These are phyloP conservation scores for Drepanosiphum platanoidis DNA, from an alignment of 2,888 invertebrate genomes.

Conservation along the genomic window DNA sequence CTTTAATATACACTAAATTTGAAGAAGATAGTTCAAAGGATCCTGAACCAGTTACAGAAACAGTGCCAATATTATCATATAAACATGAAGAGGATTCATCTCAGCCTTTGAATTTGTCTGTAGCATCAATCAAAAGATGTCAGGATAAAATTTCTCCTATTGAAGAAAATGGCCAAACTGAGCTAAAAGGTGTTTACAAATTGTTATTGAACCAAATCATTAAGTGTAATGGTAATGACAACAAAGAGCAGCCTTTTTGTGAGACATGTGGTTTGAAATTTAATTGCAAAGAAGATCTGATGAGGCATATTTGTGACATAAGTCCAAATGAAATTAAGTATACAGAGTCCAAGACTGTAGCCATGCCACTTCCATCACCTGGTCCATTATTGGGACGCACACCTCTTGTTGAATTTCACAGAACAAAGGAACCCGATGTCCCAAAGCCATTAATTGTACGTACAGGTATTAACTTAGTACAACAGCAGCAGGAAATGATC, in stretches of 20 bases:
- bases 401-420: conserved; percentile 76
- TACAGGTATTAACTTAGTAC: conserved; percentile 68
- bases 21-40: conserved; percentile 43
- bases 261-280: conserved; percentile 51
- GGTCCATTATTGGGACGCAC: conserved; percentile 86
- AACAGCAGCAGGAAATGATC: conserved; percentile 69
- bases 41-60: conserved; percentile 49
- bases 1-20: conserved; percentile 67
- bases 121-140: conserved; percentile 65
- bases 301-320: conserved; percentile 49
- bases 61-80: conserved; percentile 50
- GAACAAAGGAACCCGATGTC: conserved; percentile 69
- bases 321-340: conserved; percentile 25
- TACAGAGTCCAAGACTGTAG: conserved; percentile 42
- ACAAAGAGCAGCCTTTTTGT: conserved; percentile 38
- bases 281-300: conserved; percentile 39
- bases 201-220: conserved; percentile 46
- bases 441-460: conserved; percentile 69
- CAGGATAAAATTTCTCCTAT: conserved; percentile 1
- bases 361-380: conserved; percentile 75
- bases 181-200: conserved; percentile 58
- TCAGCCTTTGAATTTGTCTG: conserved; percentile 73
- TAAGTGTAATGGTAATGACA: conserved; percentile 50
- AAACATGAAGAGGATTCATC: conserved; percentile 48
- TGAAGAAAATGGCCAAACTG: conserved; percentile 49